Evolutionary conservation across 2,113 vertebrate species (phyloP).

Genomic region (Propithecus coquereli): DNA sequence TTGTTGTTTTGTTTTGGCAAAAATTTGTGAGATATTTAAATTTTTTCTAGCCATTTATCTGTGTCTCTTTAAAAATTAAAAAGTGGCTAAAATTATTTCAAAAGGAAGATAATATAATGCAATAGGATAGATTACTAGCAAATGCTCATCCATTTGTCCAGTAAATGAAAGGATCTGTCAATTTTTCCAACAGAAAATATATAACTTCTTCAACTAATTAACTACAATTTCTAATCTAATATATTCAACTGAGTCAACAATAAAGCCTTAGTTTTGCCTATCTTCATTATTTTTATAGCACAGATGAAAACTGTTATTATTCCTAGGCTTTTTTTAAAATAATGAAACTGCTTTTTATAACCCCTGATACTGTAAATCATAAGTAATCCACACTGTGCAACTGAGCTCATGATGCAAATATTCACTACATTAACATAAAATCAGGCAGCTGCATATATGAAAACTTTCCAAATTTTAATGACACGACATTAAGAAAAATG

Average conservation of each 20-base stretch:
- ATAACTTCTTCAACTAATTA: slow-evolving; percentile 55
- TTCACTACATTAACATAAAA: slow-evolving; percentile 41
- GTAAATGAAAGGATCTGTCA: slow-evolving; percentile 39
- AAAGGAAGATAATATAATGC: slow-evolving; percentile 15
- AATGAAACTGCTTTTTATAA: slow-evolving; percentile 59
- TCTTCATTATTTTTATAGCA: slow-evolving; percentile 55
- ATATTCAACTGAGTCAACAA: slow-evolving; percentile 49
- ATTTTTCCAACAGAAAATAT: slow-evolving; percentile 50
- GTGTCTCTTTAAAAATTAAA: not conserved
- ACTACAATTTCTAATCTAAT: slow-evolving; percentile 53
- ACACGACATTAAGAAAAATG: not conserved
- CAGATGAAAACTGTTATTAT: slow-evolving; percentile 64
- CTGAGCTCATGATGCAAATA: slow-evolving; percentile 39
- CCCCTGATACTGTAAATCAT: slow-evolving; percentile 41
- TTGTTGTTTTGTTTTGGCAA: not conserved
- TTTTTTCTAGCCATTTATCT: slow-evolving; percentile 11
- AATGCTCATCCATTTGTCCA: not conserved
- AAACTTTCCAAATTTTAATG: slow-evolving; percentile 20
- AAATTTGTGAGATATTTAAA: not conserved
- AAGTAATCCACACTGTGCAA: slow-evolving; percentile 11
- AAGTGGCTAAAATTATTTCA: slow-evolving; percentile 41
- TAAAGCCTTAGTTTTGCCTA: not conserved
- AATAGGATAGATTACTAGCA: not conserved
- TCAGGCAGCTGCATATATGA: slow-evolving; percentile 18
- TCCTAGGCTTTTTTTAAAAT: slow-evolving; percentile 66